Evolutionary conservation across 2,113 vertebrate genomes (phyloP), one percentile per base, ranked within the genome.

Genomic region (Chaetura pelagica): DNA sequence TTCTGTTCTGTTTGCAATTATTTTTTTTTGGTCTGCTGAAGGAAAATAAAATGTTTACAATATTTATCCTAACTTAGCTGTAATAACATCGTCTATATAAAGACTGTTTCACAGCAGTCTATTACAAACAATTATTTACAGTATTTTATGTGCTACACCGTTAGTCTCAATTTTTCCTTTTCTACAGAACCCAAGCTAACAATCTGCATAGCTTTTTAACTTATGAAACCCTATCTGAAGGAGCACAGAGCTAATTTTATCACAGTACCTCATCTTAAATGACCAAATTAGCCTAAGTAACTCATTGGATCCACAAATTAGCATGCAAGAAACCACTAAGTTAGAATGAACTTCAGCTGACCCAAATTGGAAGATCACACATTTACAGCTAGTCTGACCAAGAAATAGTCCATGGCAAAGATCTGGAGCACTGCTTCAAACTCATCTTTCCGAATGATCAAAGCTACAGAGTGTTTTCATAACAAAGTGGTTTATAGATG

Each of bases 11-110:
- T 93, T 62, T 2, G 1, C 32, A 76, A 64, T 71, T 94, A 78
- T 90, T 92, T 81, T 94, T 81, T 90, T 92, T 81, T 35, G 12
- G 52, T 72, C 46, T 3, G 3, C 57, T 73, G 61, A 89, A 69
- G 68, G 12, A 72, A 93, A 89, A 74, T 68, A 77, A 77, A 92
- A 86, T 48, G 29, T 76, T 85, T 94, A 34, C 21, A 69, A 85
- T 87, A 79, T 63, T 78, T 83, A 94, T 27, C 57, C 32, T 40
- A 92, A 93, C 93, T 92, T 58, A 92, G 11, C 48, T 75, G 12
- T 40, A 94, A 69, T 59, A 90, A 55, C 62, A 48, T 3, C 0
- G 13, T 85, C 59, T 90, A 90, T 84, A 94, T 77, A 86, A 85
- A 89, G 55, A 73, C 29, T 57, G 12, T 64, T 81, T 71, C 76